Evolutionary conservation across 2,888 invertebrate genomes (phyloP).

Genomic region (Amitus sp.): DNA sequence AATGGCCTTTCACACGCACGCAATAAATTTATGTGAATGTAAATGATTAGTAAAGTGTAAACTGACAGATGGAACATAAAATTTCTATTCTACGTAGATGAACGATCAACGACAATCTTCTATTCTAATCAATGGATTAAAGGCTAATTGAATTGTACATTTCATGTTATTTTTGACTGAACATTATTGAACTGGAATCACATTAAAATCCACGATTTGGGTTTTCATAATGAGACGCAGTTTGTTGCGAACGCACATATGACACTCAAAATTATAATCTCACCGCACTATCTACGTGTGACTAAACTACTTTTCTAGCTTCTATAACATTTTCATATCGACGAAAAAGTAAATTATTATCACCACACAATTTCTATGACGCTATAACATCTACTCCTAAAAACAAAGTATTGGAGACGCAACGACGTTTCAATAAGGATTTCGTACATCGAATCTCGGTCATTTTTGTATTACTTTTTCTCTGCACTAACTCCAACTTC

Average conservation of each 20-base stretch:
- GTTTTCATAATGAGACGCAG: constrained; percentile 28
- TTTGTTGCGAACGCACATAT: constrained; percentile 41
- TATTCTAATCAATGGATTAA: constrained; percentile 45
- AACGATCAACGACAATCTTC: constrained; percentile 37
- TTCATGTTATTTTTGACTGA: constrained; percentile 30
- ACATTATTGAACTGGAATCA: constrained; percentile 30
- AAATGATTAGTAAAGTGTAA: background rate
- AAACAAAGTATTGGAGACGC: constrained; percentile 38
- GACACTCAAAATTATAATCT: constrained; percentile 44
- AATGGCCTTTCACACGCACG: background rate
- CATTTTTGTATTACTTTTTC: constrained; percentile 30
- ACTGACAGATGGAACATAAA: constrained; percentile 21
- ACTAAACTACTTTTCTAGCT: constrained; percentile 53
- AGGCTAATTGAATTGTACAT: constrained; percentile 39
- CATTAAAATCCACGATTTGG: no score
- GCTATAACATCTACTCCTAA: constrained; percentile 51
- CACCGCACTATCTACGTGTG: constrained; percentile 57
- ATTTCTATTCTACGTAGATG: constrained; percentile 45
- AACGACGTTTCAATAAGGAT: constrained; percentile 28
- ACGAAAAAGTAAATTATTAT: constrained; percentile 32
- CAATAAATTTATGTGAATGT: constrained; percentile 1
- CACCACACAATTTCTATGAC: constrained; percentile 43
- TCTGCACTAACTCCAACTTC: constrained; percentile 41
- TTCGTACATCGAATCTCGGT: constrained; percentile 30
- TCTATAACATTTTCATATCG: constrained; percentile 40